Evolutionary conservation across 1,140 invertebrate species (phyloP).

Genomic region (Physella acuta): DNA sequence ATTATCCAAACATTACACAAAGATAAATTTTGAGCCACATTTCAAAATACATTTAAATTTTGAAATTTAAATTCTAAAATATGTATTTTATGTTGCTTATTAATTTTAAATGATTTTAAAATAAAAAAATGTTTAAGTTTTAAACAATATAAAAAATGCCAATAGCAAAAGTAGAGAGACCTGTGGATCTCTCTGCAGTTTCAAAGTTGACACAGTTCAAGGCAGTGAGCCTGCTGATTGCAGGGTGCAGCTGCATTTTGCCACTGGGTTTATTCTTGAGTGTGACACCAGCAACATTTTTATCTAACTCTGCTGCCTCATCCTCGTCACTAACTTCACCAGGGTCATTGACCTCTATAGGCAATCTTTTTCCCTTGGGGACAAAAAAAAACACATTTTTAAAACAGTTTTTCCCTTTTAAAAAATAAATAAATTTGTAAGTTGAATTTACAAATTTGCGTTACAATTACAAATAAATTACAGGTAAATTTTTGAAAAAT

Average conservation of each 20-base stretch:
- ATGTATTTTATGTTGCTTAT: no score
- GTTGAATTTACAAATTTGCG: neutral
- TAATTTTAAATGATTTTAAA: no score
- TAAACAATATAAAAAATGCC: no score
- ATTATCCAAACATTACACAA: no score
- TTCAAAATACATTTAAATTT: no score
- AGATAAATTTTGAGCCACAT: no score
- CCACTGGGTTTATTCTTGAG: slow-evolving; percentile 17
- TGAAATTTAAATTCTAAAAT: no score
- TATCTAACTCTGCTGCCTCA: slow-evolving; percentile 49
- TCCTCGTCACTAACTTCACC: slow-evolving; percentile 53
- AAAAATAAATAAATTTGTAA: neutral
- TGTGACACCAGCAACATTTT: slow-evolving; percentile 38
- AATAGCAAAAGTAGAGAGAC: no score
- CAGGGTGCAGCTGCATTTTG: slow-evolving; percentile 52
- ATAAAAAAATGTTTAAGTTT: no score
- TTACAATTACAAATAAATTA: no score
- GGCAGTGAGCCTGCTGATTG: slow-evolving; percentile 61
- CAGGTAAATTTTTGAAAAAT: no score
- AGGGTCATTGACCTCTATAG: slow-evolving; percentile 25
- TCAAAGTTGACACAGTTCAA: slow-evolving; percentile 63
- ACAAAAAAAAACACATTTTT: neutral
- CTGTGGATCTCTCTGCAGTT: slow-evolving; percentile 55
- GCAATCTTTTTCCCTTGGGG: slow-evolving; percentile 39
- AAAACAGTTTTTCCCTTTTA: neutral